phyloP scores from a whole-genome alignment of 2,797 vertebrate genomes.

The Mormyrops attenuatus region DNA sequence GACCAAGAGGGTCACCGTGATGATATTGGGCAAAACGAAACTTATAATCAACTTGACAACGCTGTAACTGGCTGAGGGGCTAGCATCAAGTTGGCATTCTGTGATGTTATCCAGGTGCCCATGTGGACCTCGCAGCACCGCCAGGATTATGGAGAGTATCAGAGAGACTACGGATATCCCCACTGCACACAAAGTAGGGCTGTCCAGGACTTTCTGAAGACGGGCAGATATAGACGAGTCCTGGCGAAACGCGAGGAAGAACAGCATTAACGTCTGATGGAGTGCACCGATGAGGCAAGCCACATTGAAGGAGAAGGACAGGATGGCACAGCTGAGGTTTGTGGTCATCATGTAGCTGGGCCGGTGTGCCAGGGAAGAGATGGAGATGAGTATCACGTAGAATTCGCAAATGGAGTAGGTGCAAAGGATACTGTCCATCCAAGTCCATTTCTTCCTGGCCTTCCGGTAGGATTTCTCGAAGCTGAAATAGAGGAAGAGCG shows the following conservation, averaged over 20 bases:
- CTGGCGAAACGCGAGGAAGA: slow-evolving; percentile 44
- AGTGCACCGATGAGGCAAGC: slow-evolving; percentile 57
- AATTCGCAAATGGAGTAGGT: slow-evolving; percentile 61
- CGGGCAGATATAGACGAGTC: slow-evolving; percentile 15
- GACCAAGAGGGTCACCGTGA: slow-evolving; percentile 51
- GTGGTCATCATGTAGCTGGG: slow-evolving; percentile 54
- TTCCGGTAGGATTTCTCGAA: slow-evolving; percentile 54
- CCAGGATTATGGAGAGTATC: slow-evolving; percentile 50
- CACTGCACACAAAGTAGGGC: slow-evolving; percentile 35
- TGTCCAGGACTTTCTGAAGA: slow-evolving; percentile 35
- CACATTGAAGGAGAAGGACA: slow-evolving; percentile 68
- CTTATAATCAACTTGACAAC: slow-evolving; percentile 58
- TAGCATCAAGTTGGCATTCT: slow-evolving; percentile 58
- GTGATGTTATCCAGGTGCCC: background rate
- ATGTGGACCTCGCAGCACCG: slow-evolving; percentile 47
- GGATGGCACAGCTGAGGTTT: slow-evolving; percentile 49
- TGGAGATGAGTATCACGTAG: slow-evolving; percentile 63
- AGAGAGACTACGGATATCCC: slow-evolving; percentile 44
- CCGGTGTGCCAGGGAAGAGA: slow-evolving; percentile 53
- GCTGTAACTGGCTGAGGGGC: slow-evolving; percentile 40
- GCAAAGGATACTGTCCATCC: slow-evolving; percentile 56
- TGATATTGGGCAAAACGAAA: slow-evolving; percentile 51
- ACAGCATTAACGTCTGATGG: slow-evolving; percentile 50
- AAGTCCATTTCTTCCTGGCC: slow-evolving; percentile 34
- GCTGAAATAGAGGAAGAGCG: slow-evolving; percentile 55